phyloP scores from a whole-genome alignment of 2,888 invertebrate genomes.

The Coecobrya sp. region DNA sequence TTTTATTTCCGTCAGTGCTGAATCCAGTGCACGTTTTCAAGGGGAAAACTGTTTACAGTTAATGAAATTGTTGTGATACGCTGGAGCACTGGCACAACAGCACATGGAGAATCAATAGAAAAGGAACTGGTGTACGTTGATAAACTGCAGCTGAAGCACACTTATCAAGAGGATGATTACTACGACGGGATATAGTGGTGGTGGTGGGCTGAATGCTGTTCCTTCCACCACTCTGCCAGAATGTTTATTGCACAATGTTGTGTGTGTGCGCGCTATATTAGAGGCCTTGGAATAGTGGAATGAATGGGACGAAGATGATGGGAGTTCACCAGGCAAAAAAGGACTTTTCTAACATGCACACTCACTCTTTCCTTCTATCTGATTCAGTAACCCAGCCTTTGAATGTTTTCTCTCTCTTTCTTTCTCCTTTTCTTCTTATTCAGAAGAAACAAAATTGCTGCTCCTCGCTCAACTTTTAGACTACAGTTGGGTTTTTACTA shows the following conservation, averaged over 20 bases:
- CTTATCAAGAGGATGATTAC: slow-evolving; percentile 66
- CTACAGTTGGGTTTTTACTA: slow-evolving; percentile 47
- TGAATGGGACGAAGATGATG: slow-evolving; percentile 69
- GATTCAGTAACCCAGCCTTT: slow-evolving; percentile 52
- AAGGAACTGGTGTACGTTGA: slow-evolving; percentile 54
- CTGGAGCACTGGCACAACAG: slow-evolving; percentile 35
- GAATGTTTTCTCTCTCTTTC: slow-evolving; percentile 29
- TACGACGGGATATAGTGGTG: slow-evolving; percentile 23
- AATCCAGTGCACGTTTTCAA: not conserved
- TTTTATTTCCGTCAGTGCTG: not conserved
- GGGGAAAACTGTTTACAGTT: slow-evolving; percentile 38
- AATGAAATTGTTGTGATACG: slow-evolving; percentile 23
- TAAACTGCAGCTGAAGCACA: slow-evolving; percentile 66
- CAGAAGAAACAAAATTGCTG: slow-evolving; percentile 50
- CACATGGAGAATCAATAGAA: slow-evolving; percentile 73
- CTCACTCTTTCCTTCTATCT: slow-evolving; percentile 27
- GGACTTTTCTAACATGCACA: slow-evolving; percentile 45
- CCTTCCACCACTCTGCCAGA: slow-evolving; percentile 20
- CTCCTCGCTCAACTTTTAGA: slow-evolving; percentile 34
- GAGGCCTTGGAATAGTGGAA: slow-evolving; percentile 37
- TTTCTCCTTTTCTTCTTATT: not conserved
- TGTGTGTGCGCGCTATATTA: slow-evolving; percentile 52
- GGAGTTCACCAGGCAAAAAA: slow-evolving; percentile 63
- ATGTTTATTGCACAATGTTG: slow-evolving; percentile 42
- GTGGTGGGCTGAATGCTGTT: slow-evolving; percentile 19